Base-by-base conservation (phyloP, 2,888 invertebrate species). In the Leptarthrus brevirostris region DNA sequence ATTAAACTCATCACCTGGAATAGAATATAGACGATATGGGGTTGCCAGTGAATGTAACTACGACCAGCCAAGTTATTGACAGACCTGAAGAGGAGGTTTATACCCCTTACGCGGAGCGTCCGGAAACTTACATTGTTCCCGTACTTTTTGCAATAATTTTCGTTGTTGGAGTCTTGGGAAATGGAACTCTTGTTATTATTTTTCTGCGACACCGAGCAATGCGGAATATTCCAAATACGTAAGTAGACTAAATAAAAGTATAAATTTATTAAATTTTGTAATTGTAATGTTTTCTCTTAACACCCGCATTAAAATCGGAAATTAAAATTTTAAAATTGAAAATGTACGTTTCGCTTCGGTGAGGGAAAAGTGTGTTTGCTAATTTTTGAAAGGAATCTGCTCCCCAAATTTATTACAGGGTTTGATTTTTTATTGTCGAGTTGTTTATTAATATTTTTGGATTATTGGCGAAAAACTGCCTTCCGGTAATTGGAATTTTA, bases 211-310 rank as follows among this genome's bases (percentile, higher is more conserved):
- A 96, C 82, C 90, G 94, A 80, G 91, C 91, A 77, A 93, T 96
- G 93, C 88, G 95, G 77, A 96, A 94, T 85, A 92, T 95, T 1
- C 96, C 96, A 47, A 96, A 96, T 82, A 95, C 94, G 87, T 92
- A 86, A 90, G 90, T 89, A 72, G 87, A 86, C n/a, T n/a, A 34
- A 44, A 20, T 16, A 6, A 2, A 34, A 14, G 12, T 49, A 14
- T 24, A n/a, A 54, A 54, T 12, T 53, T 1, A 8, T 53, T 10
- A 20, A 20, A 6, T 53, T 30, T 30, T 30, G 8, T 30, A 1
- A 30, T 30, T 30, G 8, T 30, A n/a, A n/a, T n/a, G n/a, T n/a
- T n/a, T n/a, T n/a, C n/a, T n/a, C n/a, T n/a, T n/a, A n/a, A n/a
- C n/a, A n/a, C n/a, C n/a, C n/a, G n/a, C n/a, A n/a, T n/a, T n/a